Conservation (phyloP, 2,113 vertebrate species). For the Sula dactylatra region DNA sequence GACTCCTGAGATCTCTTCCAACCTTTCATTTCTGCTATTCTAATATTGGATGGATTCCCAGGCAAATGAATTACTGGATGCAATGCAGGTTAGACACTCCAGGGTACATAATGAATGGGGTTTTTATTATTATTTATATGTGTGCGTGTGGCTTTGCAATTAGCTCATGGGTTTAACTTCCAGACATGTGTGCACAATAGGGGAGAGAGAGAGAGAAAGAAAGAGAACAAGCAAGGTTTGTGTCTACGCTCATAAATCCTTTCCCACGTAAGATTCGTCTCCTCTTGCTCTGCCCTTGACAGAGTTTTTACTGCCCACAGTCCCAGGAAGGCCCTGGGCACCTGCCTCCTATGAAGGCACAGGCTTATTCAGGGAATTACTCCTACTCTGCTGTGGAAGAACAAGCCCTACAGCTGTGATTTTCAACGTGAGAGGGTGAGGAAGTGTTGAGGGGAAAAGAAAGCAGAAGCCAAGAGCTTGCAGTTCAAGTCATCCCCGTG, state of each 20-base stretch:
- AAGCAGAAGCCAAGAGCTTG: not conserved
- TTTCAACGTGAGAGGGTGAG: not conserved
- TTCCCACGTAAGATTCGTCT: not conserved
- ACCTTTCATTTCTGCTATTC: constrained; percentile 15
- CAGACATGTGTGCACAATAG: not conserved
- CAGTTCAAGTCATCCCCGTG: not conserved
- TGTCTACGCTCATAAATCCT: not conserved
- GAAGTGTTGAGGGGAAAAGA: not conserved
- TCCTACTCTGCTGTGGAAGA: not conserved
- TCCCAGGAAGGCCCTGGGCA: not conserved
- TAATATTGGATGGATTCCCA: constrained; percentile 41
- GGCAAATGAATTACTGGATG: constrained; percentile 43
- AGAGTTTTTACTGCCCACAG: not conserved
- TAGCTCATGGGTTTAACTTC: constrained; percentile 28
- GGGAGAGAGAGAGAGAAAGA: not conserved
- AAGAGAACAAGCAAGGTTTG: not conserved
- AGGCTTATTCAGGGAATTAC: not conserved
- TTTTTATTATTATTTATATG: constrained; percentile 21
- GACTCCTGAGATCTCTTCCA: constrained; percentile 30
- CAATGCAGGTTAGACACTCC: constrained; percentile 23
- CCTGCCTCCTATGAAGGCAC: not conserved
- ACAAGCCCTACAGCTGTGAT: not conserved
- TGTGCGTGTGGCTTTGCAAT: not conserved
- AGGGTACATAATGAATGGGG: constrained; percentile 19
- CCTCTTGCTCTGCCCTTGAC: not conserved